A percentile compares a stretch with the other conserved stretches of the same genome.
phyloP scores from a whole-genome alignment of 2,888 invertebrate species.

The Zygaena filipendulae region DNA sequence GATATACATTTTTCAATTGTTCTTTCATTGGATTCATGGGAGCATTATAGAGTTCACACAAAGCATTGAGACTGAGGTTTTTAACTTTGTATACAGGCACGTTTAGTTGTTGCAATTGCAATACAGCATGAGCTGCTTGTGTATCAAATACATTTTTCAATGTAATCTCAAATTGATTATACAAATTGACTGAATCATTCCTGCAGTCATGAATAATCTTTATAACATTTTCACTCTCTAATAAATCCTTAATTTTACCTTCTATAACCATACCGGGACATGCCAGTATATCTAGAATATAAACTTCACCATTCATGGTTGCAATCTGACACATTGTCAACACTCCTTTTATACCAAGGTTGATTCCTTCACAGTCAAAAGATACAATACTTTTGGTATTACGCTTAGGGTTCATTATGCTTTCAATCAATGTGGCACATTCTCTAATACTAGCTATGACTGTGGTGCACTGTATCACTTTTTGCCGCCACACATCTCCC shows the following conservation, averaged over 20 bases:
- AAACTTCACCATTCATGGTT: slow-evolving; percentile 83
- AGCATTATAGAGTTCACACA: slow-evolving; percentile 90
- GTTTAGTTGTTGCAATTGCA: slow-evolving; percentile 89
- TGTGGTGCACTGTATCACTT: slow-evolving; percentile 82
- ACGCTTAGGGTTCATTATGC: slow-evolving; percentile 72
- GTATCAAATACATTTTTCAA: slow-evolving; percentile 91
- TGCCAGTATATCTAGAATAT: slow-evolving; percentile 88
- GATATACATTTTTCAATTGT: slow-evolving; percentile 86
- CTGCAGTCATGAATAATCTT: slow-evolving; percentile 95
- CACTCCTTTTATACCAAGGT: slow-evolving; percentile 89
- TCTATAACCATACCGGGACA: slow-evolving; percentile 82
- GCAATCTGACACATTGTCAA: slow-evolving; percentile 89
- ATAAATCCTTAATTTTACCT: slow-evolving; percentile 80
- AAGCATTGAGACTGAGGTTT: slow-evolving; percentile 89
- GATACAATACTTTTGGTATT: slow-evolving; percentile 75
- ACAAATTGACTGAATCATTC: slow-evolving; percentile 89
- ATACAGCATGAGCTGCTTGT: slow-evolving; percentile 91
- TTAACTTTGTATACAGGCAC: slow-evolving; percentile 96
- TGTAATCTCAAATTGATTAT: slow-evolving; percentile 85
- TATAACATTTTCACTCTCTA: slow-evolving; percentile 83
- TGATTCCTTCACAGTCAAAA: slow-evolving; percentile 94
- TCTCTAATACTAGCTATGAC: slow-evolving; percentile 85
- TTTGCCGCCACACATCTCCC: slow-evolving; percentile 84
- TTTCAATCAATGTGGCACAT: slow-evolving; percentile 79
- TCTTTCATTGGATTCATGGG: slow-evolving; percentile 92